phyloP scores from a whole-genome alignment of 2,888 invertebrate genomes.

The Serripes groenlandicus region DNA sequence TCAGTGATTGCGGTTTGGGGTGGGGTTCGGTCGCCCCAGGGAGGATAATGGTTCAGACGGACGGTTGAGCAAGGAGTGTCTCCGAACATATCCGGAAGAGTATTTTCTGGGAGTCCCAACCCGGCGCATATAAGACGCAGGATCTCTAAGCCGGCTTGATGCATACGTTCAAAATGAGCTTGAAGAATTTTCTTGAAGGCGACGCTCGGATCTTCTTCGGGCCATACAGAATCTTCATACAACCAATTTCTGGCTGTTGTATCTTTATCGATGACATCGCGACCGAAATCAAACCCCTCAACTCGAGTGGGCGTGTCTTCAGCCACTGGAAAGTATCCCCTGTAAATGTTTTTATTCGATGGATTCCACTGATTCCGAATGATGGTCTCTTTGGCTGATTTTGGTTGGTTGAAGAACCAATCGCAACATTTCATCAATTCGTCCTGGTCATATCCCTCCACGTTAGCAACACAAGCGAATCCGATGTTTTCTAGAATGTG shows the following conservation, averaged over 20 bases:
- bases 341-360: conserved; percentile 16
- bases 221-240: conserved; percentile 16
- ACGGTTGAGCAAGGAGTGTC: conserved; percentile 12
- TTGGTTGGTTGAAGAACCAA: conserved; percentile 9
- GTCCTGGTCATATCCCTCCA: conserved; percentile 13
- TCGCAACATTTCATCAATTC: conserved; percentile 16
- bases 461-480: conserved; percentile 16
- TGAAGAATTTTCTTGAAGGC: conserved; percentile 12
- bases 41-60: conserved; percentile 11
- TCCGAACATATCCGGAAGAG: conserved; percentile 18
- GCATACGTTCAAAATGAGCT: conserved; percentile 11
- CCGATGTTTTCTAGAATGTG: conserved; percentile 18
- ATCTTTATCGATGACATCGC: conserved; percentile 9
- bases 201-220: not conserved
- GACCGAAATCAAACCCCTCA: conserved; percentile 20
- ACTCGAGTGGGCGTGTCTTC: conserved; percentile 17
- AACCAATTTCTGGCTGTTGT: conserved; percentile 3
- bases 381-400: not conserved
- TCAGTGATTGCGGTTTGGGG: conserved; percentile 15
- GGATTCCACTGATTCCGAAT: conserved; percentile 20
- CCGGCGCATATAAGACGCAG: conserved; percentile 6
- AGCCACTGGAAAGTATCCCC: conserved; percentile 13
- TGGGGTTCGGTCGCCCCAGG: conserved; percentile 7
- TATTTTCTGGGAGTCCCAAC: conserved; percentile 4
- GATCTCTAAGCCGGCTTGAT: conserved; percentile 14